A percentile compares a stretch with the other conserved stretches of the same genome.
Conservation (phyloP, 2,888 invertebrate genomes). For the Lapara coniferarum region DNA sequence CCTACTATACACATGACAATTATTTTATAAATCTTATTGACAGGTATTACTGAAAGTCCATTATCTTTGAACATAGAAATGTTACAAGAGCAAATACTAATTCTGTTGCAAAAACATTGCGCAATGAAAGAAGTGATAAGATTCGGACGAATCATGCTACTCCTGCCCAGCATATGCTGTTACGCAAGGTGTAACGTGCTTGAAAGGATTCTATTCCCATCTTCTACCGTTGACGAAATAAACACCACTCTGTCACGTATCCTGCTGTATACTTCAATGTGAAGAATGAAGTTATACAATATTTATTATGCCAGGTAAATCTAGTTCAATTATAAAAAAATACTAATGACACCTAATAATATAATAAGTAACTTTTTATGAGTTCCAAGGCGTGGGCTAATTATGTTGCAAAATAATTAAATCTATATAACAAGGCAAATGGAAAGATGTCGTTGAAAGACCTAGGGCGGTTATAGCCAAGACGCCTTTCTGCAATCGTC, state of each 20-base stretch:
- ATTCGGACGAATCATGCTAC: constrained; percentile 89
- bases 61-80: constrained; percentile 80
- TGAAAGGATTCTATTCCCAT: constrained; percentile 90
- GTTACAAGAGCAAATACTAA: constrained; percentile 91
- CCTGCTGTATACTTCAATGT: constrained; percentile 60
- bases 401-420: no score
- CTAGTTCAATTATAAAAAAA: neutral
- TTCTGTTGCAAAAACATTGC: constrained; percentile 90
- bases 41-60: constrained; percentile 54
- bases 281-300: constrained; percentile 19
- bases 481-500: no score
- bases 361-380: no score
- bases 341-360: no score
- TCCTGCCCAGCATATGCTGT: constrained; percentile 86
- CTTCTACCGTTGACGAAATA: constrained; percentile 77
- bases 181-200: constrained; percentile 61
- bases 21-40: constrained; percentile 28
- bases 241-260: constrained; percentile 61
- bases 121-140: constrained; percentile 77
- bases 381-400: no score
- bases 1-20: no score
- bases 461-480: no score
- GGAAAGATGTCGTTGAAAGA: no score
- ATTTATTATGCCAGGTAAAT: neutral
- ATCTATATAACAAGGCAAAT: no score